Evolutionary conservation across 2,888 invertebrate species (phyloP), one percentile per base, ranked within the genome.

Genomic region (Hirtodrosophila cameraria): DNA sequence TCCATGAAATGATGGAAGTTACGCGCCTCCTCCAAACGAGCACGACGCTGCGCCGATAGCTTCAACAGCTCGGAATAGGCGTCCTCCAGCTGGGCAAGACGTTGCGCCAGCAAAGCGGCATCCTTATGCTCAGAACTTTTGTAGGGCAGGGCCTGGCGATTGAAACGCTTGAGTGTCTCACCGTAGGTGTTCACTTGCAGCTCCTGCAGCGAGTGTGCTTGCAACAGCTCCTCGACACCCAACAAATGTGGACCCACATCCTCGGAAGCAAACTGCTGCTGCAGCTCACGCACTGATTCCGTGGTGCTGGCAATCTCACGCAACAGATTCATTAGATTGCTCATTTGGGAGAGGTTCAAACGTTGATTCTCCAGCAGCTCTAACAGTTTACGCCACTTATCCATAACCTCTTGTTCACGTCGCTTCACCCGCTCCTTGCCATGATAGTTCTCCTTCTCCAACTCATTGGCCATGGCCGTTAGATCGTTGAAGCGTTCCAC

Each of bases 1-100:
- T 98, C 97, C 57, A 98, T 92, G 91, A 99, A 98, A 91, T 98
- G 97, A 92, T 96, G 98, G 86, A 97, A 96, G 88, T 97, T 96
- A 59, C 97, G 93, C 0, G 98, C 97, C 86, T 98, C 97, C 90
- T 99, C 98, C 9, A 99, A 92, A 9, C 96, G 93, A 0, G 94
- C 94, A 67, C 97, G 95, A 5, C 98, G 93, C 77, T 94, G 94
- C 50, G 89, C 86, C 27, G 90, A 90, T 0, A 89, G 74, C 11
- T 89, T 87, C 12, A 89, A 65, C 9, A 91, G 74, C 93, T 94
- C 94, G 80, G 95, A 94, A 85, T 96, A 96, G 3, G 95, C 95
- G 5, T 93, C 92, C 71, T 96, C 95, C 39, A 99, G 92, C 71
- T 94, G 94, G 58, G 94, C 94, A 3, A 97, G 91, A 72, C 94